phyloP scores from a whole-genome alignment of 2,888 invertebrate species.

The Eristalinus sepulchralis region DNA sequence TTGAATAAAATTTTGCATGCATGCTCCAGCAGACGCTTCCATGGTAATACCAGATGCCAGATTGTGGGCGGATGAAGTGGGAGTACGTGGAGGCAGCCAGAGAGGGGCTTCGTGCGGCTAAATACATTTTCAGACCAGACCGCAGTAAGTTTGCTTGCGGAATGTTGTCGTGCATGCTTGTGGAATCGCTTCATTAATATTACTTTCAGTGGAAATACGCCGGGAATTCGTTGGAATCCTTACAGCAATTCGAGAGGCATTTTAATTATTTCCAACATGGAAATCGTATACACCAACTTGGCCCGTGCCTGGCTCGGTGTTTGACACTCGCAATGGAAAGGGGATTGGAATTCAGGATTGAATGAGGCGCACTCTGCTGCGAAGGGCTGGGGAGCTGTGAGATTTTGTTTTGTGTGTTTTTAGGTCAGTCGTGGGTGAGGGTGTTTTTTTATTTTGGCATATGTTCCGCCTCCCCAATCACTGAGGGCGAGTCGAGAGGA shows the following conservation, averaged over 20 bases:
- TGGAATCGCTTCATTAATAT: conserved; percentile 44
- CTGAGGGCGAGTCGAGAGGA: neutral
- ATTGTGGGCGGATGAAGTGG: neutral
- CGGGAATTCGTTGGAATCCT: neutral
- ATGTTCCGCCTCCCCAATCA: no score
- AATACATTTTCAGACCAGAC: conserved; percentile 28
- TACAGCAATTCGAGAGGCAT: conserved; percentile 6
- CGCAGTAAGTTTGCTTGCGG: conserved; percentile 40
- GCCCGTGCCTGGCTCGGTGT: neutral
- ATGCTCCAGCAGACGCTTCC: conserved; percentile 26
- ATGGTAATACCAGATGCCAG: neutral
- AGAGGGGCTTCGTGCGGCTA: conserved; percentile 7
- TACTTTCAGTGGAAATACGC: conserved; percentile 2
- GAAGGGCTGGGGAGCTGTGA: neutral
- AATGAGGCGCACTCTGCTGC: neutral
- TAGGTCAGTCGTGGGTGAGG: neutral
- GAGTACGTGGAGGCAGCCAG: neutral
- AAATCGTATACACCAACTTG: neutral
- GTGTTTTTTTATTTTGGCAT: neutral
- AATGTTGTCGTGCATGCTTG: conserved; percentile 34
- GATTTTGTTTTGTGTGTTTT: neutral
- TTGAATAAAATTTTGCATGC: conserved; percentile 54
- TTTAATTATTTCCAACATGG: conserved; percentile 5
- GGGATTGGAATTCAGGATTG: neutral
- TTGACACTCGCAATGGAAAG: neutral